Percentiles rank a stretch among this genome's conserved stretches.
Conservation (phyloP, 2,113 vertebrate genomes). For the Trogon melanurus region DNA sequence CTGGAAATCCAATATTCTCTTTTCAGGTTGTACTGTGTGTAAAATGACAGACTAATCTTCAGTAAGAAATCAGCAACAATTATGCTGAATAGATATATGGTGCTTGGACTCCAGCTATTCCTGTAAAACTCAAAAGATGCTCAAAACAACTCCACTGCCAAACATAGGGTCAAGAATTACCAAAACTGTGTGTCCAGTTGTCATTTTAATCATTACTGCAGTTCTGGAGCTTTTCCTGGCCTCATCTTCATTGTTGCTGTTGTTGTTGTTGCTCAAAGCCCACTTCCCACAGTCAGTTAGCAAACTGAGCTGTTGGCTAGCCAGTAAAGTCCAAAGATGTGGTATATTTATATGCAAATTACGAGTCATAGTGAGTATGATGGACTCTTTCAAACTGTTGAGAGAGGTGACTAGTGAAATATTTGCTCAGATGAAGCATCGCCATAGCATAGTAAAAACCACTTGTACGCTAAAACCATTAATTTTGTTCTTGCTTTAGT, state of each 20-base stretch:
- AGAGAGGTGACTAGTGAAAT: neutral
- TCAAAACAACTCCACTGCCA: constrained; percentile 75
- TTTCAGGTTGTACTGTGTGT: constrained; percentile 68
- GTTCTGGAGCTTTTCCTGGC: neutral
- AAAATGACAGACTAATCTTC: constrained; percentile 79
- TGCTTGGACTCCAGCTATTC: constrained; percentile 83
- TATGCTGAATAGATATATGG: constrained; percentile 80
- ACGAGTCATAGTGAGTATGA: neutral
- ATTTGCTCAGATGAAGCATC: neutral
- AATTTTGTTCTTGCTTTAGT: neutral
- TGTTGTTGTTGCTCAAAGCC: neutral
- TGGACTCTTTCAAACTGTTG: neutral
- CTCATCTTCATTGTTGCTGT: neutral
- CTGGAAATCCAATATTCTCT: constrained; percentile 57
- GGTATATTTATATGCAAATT: neutral
- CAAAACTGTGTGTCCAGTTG: neutral
- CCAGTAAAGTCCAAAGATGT: neutral
- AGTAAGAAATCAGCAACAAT: constrained; percentile 82
- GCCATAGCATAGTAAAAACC: neutral
- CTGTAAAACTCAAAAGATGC: constrained; percentile 82
- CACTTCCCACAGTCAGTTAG: neutral
- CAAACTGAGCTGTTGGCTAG: neutral
- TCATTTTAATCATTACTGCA: neutral
- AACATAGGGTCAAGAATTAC: constrained; percentile 47
- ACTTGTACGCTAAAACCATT: neutral